A percentile compares a stretch with the other conserved stretches of the same genome.
Conservation (phyloP, 2,113 vertebrate genomes). For the Lepus timidus region DNA sequence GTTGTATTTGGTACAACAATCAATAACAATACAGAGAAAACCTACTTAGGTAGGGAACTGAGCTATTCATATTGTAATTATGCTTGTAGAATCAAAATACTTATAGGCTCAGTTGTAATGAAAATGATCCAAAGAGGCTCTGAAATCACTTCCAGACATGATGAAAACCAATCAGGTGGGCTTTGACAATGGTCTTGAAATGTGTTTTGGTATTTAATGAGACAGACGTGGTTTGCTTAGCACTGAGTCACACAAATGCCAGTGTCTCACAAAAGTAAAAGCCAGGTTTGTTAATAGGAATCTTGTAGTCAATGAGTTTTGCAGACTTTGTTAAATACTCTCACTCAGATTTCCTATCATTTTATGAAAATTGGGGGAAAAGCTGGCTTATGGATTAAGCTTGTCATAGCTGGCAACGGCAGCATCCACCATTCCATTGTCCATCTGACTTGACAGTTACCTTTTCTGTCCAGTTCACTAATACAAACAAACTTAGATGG, state of each 20-base stretch:
- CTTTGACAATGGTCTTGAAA: slow-evolving; percentile 36
- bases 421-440: neutral
- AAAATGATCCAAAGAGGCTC: slow-evolving; percentile 31
- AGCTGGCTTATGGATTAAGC: slow-evolving; percentile 68
- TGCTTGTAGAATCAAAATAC: neutral
- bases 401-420: slow-evolving; percentile 75
- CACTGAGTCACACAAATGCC: neutral
- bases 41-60: slow-evolving; percentile 21
- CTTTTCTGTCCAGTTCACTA: slow-evolving; percentile 68
- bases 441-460: slow-evolving; percentile 29
- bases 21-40: slow-evolving; percentile 29
- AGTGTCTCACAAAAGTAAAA: slow-evolving; percentile 73
- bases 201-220: neutral
- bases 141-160: slow-evolving; percentile 34
- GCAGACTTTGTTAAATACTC: slow-evolving; percentile 70
- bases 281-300: slow-evolving; percentile 78
- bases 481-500: slow-evolving; percentile 49
- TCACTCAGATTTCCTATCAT: slow-evolving; percentile 59
- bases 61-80: slow-evolving; percentile 45
- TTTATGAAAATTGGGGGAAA: slow-evolving; percentile 74
- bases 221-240: neutral
- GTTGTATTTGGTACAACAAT: slow-evolving; percentile 35
- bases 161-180: slow-evolving; percentile 55
- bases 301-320: neutral
- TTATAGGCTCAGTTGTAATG: slow-evolving; percentile 1